Evolutionary conservation across 2,113 vertebrate species (phyloP), one percentile per base, ranked within the genome.

Genomic region (Pelusios castaneus): DNA sequence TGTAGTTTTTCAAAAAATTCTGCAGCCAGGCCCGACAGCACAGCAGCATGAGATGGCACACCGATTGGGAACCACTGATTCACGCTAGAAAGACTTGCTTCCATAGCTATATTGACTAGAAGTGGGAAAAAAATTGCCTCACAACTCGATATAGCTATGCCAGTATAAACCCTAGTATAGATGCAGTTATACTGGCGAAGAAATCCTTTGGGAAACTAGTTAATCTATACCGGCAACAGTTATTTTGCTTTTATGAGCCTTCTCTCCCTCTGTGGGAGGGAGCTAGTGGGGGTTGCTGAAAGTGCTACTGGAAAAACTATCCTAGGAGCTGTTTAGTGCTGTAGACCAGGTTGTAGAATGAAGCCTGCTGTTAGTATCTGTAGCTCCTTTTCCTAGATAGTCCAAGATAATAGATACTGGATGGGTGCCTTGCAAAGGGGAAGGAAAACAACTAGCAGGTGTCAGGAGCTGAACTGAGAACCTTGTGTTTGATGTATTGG

Each of bases 401-500:
- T 77, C 54, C 25, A 34, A 14, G 56, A 88, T 77, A 10, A 49
- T 8, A 45, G 31, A 51, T 91, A 43, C 22, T 81, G 56, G 51
- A 12, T 70, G 45, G 24, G 9, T 29, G 34, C 31, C 24, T 94
- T 58, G 56, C 75, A 67, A 75, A 86, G 80, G 5, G 5, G 27
- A 41, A 84, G 27, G 14, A 89, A 45, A 75, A 3, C 52, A 84
- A 58, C 41, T 58, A 75, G 78, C 80, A 5, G 31, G 63, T 12
- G 4, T 19, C 16, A 11, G 38, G 19, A 2, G 3, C 58, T 38
- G 82, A 49, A 51, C 8, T 25, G 0, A 0, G 88, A 75, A 22
- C 0, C 0, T 5, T 58, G 60, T 3, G 88, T 21, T 86, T 56
- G 11, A 56, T 73, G 85, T 75, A 54, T 43, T 0, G 0, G 67